These are phyloP conservation scores for Gymnoscopelus microlampas DNA, from an alignment of 2,797 vertebrate species.

Conservation along the genomic window DNA sequence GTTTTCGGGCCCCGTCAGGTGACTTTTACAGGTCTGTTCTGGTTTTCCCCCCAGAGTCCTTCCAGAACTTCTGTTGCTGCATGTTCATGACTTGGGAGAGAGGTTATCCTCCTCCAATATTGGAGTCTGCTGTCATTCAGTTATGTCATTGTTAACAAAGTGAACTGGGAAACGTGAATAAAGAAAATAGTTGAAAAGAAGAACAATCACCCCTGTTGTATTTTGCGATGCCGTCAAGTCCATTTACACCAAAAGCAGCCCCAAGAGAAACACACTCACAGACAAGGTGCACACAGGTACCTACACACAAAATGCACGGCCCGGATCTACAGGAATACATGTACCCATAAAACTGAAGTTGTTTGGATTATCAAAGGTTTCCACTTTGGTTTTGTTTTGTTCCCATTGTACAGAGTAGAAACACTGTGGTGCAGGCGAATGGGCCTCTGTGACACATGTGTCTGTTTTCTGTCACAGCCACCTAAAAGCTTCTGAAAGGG, in stretches of 20 bases:
- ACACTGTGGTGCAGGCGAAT: not conserved
- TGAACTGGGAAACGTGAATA: not conserved
- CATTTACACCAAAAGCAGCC: not conserved
- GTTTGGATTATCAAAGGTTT: slow-evolving; percentile 11
- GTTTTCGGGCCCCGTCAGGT: slow-evolving; percentile 18
- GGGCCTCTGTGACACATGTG: not conserved
- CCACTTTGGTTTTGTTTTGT: slow-evolving; percentile 9
- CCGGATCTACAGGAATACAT: not conserved
- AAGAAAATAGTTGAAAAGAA: not conserved
- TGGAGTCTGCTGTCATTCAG: not conserved
- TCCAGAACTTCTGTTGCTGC: not conserved
- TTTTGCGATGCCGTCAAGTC: not conserved
- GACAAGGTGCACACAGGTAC: not conserved
- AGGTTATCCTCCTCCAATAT: not conserved
- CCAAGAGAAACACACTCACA: not conserved
- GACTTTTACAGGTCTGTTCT: slow-evolving; percentile 3
- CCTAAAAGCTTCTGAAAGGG: slow-evolving; percentile 36
- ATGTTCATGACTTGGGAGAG: not conserved
- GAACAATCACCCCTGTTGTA: not conserved
- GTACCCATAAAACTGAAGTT: not conserved
- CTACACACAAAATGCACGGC: not conserved
- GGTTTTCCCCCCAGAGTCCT: slow-evolving; percentile 7
- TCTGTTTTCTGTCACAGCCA: slow-evolving; percentile 53
- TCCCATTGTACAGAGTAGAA: slow-evolving; percentile 29
- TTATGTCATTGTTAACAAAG: not conserved